Evolutionary conservation across 1,140 invertebrate species (phyloP).

Genomic region (Drosophila rhopaloa): DNA sequence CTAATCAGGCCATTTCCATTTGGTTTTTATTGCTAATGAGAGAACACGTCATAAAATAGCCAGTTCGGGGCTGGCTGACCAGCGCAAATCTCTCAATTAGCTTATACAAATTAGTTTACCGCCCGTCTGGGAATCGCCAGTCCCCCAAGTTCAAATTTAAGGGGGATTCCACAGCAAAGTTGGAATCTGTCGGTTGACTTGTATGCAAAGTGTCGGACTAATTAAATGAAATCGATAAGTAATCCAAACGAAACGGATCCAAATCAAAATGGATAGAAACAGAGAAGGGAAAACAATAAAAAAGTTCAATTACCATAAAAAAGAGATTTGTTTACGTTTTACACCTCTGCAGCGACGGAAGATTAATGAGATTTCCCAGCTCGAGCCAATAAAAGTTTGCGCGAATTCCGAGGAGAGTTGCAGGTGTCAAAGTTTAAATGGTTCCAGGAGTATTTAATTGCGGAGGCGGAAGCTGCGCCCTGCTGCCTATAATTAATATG

Average conservation of each 20-base stretch:
- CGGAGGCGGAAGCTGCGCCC: constrained; percentile 7
- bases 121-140: constrained; percentile 65
- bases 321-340: constrained; percentile 77
- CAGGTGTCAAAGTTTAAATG: constrained; percentile 79
- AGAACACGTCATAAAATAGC: constrained; percentile 72
- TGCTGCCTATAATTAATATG: constrained; percentile 72
- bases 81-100: constrained; percentile 76
- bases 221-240: constrained; percentile 78
- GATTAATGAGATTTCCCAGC: constrained; percentile 70
- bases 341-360: constrained; percentile 54
- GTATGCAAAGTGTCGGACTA: constrained; percentile 56
- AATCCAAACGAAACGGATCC: constrained; percentile 38
- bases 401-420: constrained; percentile 17
- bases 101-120: constrained; percentile 80
- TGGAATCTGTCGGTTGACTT: not conserved
- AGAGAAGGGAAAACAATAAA: constrained; percentile 32
- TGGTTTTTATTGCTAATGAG: constrained; percentile 78
- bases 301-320: constrained; percentile 81
- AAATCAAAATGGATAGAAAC: constrained; percentile 17
- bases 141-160: constrained; percentile 23
- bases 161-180: not conserved
- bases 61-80: constrained; percentile 17
- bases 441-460: constrained; percentile 65
- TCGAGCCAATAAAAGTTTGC: constrained; percentile 39
- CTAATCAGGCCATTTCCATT: constrained; percentile 58